phyloP scores from a whole-genome alignment of 2,888 invertebrate genomes.

The Geotrupes spiniger region DNA sequence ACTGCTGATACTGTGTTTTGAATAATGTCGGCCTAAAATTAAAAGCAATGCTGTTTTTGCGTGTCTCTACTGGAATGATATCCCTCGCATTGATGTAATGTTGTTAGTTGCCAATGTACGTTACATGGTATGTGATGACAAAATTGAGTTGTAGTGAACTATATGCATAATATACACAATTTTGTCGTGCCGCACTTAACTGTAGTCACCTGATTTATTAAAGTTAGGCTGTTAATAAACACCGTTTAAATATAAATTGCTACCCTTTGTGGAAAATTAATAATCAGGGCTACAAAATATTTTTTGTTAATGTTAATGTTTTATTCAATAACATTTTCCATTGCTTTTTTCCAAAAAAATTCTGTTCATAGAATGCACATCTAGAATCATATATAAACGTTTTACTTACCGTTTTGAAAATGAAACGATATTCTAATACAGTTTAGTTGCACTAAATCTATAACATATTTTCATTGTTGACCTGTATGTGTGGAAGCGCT shows the following conservation, averaged over 20 bases:
- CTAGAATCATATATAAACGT: not conserved
- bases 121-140: slow-evolving; percentile 2
- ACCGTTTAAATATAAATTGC: no score
- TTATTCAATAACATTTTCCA: not conserved
- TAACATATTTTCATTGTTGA: no score
- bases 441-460: no score
- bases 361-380: not conserved
- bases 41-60: slow-evolving; percentile 1
- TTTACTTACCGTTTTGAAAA: slow-evolving; percentile 11
- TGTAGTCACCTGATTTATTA: slow-evolving; percentile 4
- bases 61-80: not conserved
- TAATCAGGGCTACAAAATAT: slow-evolving; percentile 1
- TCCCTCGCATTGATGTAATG: slow-evolving; percentile 2
- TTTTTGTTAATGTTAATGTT: not conserved
- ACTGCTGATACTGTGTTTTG: slow-evolving; percentile 30
- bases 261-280: no score
- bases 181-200: slow-evolving; percentile 4
- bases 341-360: not conserved
- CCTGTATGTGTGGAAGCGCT: no score
- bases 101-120: slow-evolving; percentile 5
- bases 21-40: slow-evolving; percentile 31
- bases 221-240: no score
- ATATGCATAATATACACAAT: not conserved
- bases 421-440: no score
- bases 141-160: slow-evolving; percentile 1